These are phyloP conservation scores for Leptinotarsa haldemani DNA, from an alignment of 2,888 invertebrate species.

Conservation along the genomic window DNA sequence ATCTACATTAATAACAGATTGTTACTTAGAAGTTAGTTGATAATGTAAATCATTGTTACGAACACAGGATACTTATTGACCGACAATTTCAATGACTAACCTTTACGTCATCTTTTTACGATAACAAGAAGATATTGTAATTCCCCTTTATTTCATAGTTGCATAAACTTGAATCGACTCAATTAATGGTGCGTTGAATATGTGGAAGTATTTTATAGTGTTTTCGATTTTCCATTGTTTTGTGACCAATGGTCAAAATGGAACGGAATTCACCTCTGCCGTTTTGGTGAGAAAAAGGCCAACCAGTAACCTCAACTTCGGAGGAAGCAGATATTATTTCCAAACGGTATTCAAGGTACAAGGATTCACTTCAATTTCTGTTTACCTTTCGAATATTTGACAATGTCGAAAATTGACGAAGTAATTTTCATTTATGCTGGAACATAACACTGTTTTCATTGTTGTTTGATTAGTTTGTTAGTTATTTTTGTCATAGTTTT, in stretches of 20 bases:
- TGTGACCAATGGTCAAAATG: constrained; percentile 9
- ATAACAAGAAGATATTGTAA: neutral
- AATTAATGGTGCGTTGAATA: neutral
- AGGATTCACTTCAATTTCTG: neutral
- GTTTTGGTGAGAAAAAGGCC: constrained; percentile 11
- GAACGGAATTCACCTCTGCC: constrained; percentile 15
- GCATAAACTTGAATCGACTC: too few species aligned
- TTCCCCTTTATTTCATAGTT: neutral
- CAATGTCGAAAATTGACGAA: too few species aligned
- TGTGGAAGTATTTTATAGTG: constrained; percentile 20
- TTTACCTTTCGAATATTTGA: too few species aligned
- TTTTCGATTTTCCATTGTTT: neutral
- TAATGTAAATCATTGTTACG: too few species aligned
- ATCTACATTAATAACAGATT: too few species aligned
- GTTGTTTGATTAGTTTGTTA: too few species aligned
- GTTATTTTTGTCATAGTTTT: too few species aligned
- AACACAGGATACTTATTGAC: too few species aligned
- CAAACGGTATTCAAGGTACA: constrained; percentile 19
- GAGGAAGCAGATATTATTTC: constrained; percentile 16
- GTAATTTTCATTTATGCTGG: too few species aligned
- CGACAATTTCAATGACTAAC: neutral
- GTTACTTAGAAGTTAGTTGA: too few species aligned
- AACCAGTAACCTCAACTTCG: constrained; percentile 12
- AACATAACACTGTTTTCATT: too few species aligned
- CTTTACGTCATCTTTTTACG: neutral